Base-by-base conservation (phyloP, 37 sponge, comb jelly and placozoan genomes). In the Mnemiopsis leidyi region DNA sequence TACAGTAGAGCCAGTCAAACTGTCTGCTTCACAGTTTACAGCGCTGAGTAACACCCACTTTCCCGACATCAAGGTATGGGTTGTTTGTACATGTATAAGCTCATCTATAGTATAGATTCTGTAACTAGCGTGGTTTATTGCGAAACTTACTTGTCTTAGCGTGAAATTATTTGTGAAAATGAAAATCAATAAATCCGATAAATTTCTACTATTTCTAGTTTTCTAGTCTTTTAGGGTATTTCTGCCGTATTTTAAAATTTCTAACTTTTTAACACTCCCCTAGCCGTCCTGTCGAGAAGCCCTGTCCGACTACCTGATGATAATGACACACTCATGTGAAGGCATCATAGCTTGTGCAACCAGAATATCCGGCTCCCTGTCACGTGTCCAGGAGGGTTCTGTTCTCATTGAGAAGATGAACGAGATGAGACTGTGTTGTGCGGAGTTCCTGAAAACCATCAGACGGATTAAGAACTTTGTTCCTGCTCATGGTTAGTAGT, bases 391-490 rank as follows among this genome's bases (percentile, higher is more conserved):
- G 61, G 90, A 85, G 61, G 90, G 90, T 20, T 28, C 29, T 3
- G 36, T 13, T 39, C 61, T 39, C 24, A 26, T 40, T 0, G 90
- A 85, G 61, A 38, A 39, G 35, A 37, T 40, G 40, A 33, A n/a
- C 7, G 40, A 18, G 61, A 38, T 39, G 7, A 85, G 39, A 37
- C 24, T 0, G 21, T 23, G 26, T 7, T 85, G 90, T 23, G 23
- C 2, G 7, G 90, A 85, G 24, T 85, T 85, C 61, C 90, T 85
- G 2, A 85, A 85, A 40, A 40, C 90, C 26, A 85, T 85, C 48
- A 1, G 90, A 33, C 32, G 90, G 20, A 85, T 85, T 29, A 85
- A 85, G 61, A 85, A 85, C 90, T 85, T 85, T 39, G 90, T 85
- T 0, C 90, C 90, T 25, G 90, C 28, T 23, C 48, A 85, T 3